phyloP scores from a whole-genome alignment of 2,113 vertebrate genomes.

The Panurus biarmicus region DNA sequence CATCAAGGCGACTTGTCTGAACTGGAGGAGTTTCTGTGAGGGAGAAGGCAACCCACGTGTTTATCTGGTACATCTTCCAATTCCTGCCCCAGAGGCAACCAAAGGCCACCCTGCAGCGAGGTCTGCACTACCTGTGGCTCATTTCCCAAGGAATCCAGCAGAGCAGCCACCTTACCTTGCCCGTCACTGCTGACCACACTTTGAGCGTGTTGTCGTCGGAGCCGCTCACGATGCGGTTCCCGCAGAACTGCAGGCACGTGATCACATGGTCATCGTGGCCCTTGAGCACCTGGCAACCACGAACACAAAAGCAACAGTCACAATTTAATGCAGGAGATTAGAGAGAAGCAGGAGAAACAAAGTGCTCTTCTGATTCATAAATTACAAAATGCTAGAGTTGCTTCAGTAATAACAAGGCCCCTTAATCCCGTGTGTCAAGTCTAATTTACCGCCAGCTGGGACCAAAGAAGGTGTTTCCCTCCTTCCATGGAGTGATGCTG shows the following conservation, averaged over 20 bases:
- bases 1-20: conserved; percentile 18
- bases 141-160: neutral
- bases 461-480: conserved; percentile 7
- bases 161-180: conserved; percentile 78
- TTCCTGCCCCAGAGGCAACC: neutral
- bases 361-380: neutral
- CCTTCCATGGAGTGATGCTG: neutral
- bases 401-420: neutral
- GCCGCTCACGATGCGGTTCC: conserved; percentile 95
- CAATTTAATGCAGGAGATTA: neutral
- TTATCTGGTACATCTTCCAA: rapidly evolving
- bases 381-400: conserved; percentile 20
- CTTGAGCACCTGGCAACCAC: conserved; percentile 86
- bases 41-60: neutral
- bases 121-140: neutral
- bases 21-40: neutral
- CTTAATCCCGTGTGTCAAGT: neutral
- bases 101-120: rapidly evolving
- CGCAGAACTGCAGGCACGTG: conserved; percentile 97
- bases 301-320: neutral
- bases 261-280: conserved; percentile 98
- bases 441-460: conserved; percentile 27
- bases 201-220: conserved; percentile 98
- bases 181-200: conserved; percentile 97
- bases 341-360: neutral